Conservation (phyloP, 92 coral and sea anemone species). For the Porites evermanni region DNA sequence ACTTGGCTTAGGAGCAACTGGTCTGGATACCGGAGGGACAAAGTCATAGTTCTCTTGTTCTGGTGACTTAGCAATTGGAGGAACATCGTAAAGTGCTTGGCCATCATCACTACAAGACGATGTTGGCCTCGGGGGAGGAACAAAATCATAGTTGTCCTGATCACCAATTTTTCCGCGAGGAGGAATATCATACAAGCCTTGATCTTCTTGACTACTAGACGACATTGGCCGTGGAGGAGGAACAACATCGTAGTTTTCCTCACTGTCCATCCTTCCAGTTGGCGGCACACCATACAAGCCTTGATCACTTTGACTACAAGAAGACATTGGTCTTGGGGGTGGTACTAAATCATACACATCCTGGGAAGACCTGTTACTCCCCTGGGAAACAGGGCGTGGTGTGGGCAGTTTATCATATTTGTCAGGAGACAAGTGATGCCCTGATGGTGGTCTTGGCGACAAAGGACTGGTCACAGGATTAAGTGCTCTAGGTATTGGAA, state of each 20-base stretch:
- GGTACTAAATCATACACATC: conserved; percentile 78
- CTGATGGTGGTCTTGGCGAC: conserved; percentile 18
- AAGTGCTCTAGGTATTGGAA: conserved; percentile 45
- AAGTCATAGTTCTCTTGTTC: conserved; percentile 48
- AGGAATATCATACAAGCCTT: conserved; percentile 28
- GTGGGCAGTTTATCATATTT: conserved; percentile 73
- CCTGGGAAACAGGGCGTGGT: conserved; percentile 75
- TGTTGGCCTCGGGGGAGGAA: conserved; percentile 61
- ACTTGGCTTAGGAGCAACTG: conserved; percentile 17
- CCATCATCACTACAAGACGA: conserved; percentile 34
- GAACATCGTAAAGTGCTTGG: conserved; percentile 42
- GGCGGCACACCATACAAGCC: conserved; percentile 54
- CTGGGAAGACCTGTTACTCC: conserved; percentile 38
- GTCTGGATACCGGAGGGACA: conserved; percentile 45
- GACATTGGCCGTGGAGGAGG: conserved; percentile 44
- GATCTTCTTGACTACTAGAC: not conserved
- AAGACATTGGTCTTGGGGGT: conserved; percentile 54
- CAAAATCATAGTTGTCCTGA: conserved; percentile 73
- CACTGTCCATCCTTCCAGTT: not conserved
- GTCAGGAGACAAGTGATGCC: conserved; percentile 11
- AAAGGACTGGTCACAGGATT: not conserved
- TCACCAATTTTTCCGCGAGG: too few species aligned
- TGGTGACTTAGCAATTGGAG: conserved; percentile 12
- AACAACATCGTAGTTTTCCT: conserved; percentile 27
- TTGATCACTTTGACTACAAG: conserved; percentile 20